phyloP scores from a whole-genome alignment of 2,888 invertebrate genomes.

The Parochlus steinenii region DNA sequence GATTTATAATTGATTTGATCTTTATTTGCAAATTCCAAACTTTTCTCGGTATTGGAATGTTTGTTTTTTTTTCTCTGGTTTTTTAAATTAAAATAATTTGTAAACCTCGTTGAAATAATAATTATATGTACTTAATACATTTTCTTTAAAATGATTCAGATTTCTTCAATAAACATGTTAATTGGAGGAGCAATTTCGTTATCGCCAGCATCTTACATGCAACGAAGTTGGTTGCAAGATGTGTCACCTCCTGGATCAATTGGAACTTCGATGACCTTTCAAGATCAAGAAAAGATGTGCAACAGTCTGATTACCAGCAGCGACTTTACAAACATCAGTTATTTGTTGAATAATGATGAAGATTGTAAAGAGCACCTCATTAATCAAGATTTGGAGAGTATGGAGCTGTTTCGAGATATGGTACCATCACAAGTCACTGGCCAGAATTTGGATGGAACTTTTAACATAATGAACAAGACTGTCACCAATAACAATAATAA shows the following conservation, averaged over 20 bases:
- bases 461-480: too few relatives aligned
- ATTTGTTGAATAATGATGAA: constrained; percentile 13
- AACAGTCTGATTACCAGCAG: constrained; percentile 28
- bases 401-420: too few relatives aligned
- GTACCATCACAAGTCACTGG: too few relatives aligned
- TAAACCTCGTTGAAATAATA: not conserved
- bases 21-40: too few relatives aligned
- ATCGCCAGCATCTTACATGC: constrained; percentile 17
- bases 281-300: constrained; percentile 23
- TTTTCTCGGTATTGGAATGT: too few relatives aligned
- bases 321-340: constrained; percentile 22
- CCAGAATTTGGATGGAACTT: too few relatives aligned
- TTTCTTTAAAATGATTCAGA: constrained; percentile 9
- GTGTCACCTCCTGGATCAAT: constrained; percentile 29
- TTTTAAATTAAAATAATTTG: not conserved
- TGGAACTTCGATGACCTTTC: constrained; percentile 25
- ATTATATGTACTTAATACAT: constrained; percentile 22
- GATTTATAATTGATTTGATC: not conserved
- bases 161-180: constrained; percentile 8
- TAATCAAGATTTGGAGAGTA: too few relatives aligned
- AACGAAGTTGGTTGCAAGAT: constrained; percentile 27
- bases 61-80: too few relatives aligned
- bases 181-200: constrained; percentile 4
- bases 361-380: constrained; percentile 3
- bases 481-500: too few relatives aligned